Conservation (phyloP, 37 sponge, comb jelly and placozoan genomes). For the Lycopodina hypogea region DNA sequence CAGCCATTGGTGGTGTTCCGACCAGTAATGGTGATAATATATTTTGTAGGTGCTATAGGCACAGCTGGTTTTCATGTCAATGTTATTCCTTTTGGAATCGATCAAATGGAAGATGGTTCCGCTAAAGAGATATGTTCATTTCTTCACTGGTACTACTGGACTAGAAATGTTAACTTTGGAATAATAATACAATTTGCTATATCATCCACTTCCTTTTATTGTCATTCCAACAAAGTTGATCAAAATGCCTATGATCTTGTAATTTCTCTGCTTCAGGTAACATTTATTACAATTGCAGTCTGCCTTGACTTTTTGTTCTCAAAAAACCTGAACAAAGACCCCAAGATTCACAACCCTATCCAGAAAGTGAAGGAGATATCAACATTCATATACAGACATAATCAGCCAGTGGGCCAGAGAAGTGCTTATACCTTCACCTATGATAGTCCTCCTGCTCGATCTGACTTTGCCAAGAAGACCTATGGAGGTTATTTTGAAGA, state of each 20-base stretch:
- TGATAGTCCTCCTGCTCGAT: conserved; percentile 6
- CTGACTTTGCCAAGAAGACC: conserved; percentile 17
- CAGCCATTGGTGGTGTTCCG: too few relatives aligned
- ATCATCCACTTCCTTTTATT: background rate
- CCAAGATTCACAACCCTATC: conserved; percentile 34
- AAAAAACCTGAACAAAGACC: conserved; percentile 26
- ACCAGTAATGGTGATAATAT: conserved; percentile 4
- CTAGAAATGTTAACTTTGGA: conserved; percentile 19
- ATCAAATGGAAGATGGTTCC: conserved; percentile 55
- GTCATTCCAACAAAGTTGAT: background rate
- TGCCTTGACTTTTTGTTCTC: conserved; percentile 32
- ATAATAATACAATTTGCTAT: background rate
- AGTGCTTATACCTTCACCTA: conserved; percentile 32
- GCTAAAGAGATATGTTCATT: conserved; percentile 38
- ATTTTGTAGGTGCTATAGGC: conserved; percentile 30
- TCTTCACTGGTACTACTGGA: conserved; percentile 67
- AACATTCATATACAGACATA: conserved; percentile 9
- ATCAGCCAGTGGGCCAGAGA: conserved; percentile 15
- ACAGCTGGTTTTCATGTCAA: conserved; percentile 50
- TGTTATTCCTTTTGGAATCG: conserved; percentile 56
- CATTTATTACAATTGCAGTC: conserved; percentile 16
- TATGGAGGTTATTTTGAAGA: conserved; percentile 49
- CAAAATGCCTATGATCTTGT: conserved; percentile 4
- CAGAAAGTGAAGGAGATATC: conserved; percentile 14
- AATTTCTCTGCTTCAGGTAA: background rate